These are phyloP conservation scores for Agrilus biguttatus DNA, from an alignment of 2,888 invertebrate species.

Conservation along the genomic window DNA sequence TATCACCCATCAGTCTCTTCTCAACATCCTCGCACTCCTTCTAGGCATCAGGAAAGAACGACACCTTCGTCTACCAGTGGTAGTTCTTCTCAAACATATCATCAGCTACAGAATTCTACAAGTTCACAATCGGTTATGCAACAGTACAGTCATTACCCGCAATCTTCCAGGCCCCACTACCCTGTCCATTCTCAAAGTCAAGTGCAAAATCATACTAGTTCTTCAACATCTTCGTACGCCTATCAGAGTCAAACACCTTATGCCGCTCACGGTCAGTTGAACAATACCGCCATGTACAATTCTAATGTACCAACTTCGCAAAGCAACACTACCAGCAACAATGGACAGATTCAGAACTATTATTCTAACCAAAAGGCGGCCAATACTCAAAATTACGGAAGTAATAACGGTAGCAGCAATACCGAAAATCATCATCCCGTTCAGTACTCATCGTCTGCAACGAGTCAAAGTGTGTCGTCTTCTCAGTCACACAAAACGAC, in stretches of 20 bases:
- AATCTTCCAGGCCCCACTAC: constrained; percentile 1
- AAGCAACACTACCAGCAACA: no score
- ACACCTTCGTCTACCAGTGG: constrained; percentile 11
- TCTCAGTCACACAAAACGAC: constrained; percentile 23
- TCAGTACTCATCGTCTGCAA: neutral
- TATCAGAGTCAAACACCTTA: neutral
- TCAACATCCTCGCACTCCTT: constrained; percentile 8
- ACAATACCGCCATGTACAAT: constrained; percentile 3
- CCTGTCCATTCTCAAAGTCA: constrained; percentile 13
- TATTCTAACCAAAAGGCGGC: no score
- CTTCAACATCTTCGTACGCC: constrained; percentile 3
- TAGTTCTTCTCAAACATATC: constrained; percentile 17
- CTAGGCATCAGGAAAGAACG: constrained; percentile 7
- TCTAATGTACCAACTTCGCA: no score
- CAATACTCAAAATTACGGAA: neutral
- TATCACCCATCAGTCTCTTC: constrained; percentile 13
- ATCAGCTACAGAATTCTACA: constrained; percentile 12
- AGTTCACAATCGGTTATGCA: no score
- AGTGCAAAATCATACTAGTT: constrained; percentile 3
- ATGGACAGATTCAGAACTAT: neutral
- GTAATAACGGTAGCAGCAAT: constrained; percentile 5
- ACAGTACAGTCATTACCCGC: no score
- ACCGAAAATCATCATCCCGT: constrained; percentile 2
- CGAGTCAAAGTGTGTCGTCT: constrained; percentile 8
- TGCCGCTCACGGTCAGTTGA: constrained; percentile 12